These are phyloP conservation scores for Acanthochromis polyacanthus DNA, from an alignment of 2,113 vertebrate species.

Conservation along the genomic window DNA sequence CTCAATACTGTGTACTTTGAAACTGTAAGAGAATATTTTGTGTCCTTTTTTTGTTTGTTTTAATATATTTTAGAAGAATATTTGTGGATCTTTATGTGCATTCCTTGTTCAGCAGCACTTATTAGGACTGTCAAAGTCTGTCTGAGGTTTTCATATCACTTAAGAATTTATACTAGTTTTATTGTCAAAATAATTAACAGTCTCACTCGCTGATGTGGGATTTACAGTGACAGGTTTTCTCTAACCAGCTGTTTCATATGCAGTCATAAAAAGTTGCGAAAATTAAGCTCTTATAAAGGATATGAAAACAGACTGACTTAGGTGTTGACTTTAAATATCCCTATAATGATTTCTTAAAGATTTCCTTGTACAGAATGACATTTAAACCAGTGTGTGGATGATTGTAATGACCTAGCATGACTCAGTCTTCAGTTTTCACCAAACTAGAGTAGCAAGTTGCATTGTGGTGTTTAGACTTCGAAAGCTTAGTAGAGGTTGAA, in stretches of 20 bases:
- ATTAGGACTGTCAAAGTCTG: conserved; percentile 88
- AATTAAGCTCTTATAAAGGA: conserved; percentile 50
- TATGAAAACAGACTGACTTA: conserved; percentile 72
- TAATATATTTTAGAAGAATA: conserved; percentile 84
- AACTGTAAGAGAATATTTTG: conserved; percentile 80
- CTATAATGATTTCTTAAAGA: conserved; percentile 69
- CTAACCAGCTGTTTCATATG: conserved; percentile 63
- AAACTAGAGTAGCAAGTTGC: conserved; percentile 79
- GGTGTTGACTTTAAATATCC: conserved; percentile 64
- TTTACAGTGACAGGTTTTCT: conserved; percentile 56
- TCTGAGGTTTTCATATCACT: conserved; percentile 92
- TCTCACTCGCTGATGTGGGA: conserved; percentile 50
- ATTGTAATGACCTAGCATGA: conserved; percentile 84
- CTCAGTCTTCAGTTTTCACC: conserved; percentile 76
- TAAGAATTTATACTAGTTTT: conserved; percentile 70
- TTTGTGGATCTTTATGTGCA: conserved; percentile 89
- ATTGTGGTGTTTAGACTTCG: conserved; percentile 77
- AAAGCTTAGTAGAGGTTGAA: conserved; percentile 77
- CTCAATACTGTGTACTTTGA: conserved; percentile 86
- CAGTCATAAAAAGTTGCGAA: conserved; percentile 55
- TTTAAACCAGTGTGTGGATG: conserved; percentile 78
- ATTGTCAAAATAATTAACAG: conserved; percentile 44
- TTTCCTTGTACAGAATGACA: conserved; percentile 91
- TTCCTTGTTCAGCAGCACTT: conserved; percentile 93
- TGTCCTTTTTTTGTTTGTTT: conserved; percentile 67